Base-by-base conservation (phyloP, 2,888 invertebrate genomes). In the Danaus chrysippus region DNA sequence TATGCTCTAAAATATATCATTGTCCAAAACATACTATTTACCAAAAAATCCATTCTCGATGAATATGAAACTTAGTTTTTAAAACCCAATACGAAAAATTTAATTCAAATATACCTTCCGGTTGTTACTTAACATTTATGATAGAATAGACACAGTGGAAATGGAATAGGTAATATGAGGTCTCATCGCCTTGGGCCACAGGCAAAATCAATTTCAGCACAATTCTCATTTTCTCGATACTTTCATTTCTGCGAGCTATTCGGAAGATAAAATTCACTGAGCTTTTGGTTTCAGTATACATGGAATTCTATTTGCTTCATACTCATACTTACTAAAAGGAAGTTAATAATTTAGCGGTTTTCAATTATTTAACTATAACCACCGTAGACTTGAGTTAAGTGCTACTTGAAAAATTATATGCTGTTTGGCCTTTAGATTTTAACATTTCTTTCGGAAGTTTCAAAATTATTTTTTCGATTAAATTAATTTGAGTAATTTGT, bases 151-250 rank as follows among this genome's bases (percentile, higher is more conserved):
- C 23, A 65, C 60, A 69, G 61, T 62, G 69, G 70, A 75, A 76
- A 78, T 71, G 72, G 76, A 76, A 72, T 76, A 74, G 73, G 75
- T 77, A 80, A 79, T 78, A 69, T 76, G 73, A 75, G 76, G 75
- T 72, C 76, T 72, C 66, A 64, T 66, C 73, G 81, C 79, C 78
- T 70, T 70, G 71, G 77, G 82, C 77, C 70, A 76, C 73, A 71
- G 74, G 78, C 72, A 76, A 83, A 84, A 84, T 83, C 83, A 82
- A 86, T 84, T 85, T 82, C 74, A 73, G 72, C 72, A 74, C 78
- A 79, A 76, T 81, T 79, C 74, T 76, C 78, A 77, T 79, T 77
- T 80, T 76, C 73, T 75, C 73, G 74, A 74, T 77, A 74, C 72
- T 75, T 76, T 73, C 71, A 73, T 81, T 76, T 73, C 68, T 75